phyloP scores from a whole-genome alignment of 37 sponge, comb jelly and placozoan genomes.

The Oscarella lobularis region DNA sequence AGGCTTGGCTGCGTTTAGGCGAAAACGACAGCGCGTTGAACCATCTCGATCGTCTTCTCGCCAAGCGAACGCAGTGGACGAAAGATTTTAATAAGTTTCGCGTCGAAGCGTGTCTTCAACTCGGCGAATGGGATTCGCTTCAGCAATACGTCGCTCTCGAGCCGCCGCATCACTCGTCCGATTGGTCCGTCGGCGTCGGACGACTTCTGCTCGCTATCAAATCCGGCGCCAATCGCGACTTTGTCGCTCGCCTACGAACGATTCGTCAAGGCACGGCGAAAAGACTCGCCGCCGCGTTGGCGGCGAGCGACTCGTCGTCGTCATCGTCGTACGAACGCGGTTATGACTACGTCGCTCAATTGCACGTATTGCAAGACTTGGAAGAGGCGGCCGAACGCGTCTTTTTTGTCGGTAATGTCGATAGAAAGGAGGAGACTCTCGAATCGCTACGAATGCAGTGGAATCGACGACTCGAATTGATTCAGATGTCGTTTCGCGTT shows the following conservation, averaged over 20 bases:
- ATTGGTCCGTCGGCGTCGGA: slow-evolving; percentile 73
- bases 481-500: slow-evolving; percentile 49
- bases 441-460: slow-evolving; percentile 18
- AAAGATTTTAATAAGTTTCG: slow-evolving; percentile 34
- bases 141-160: slow-evolving; percentile 25
- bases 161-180: slow-evolving; percentile 2
- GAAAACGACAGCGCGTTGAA: not conserved
- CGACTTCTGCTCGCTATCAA: slow-evolving; percentile 53
- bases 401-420: not conserved
- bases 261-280: slow-evolving; percentile 49
- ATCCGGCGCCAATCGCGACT: slow-evolving; percentile 24
- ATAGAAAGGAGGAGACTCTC: not conserved
- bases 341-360: slow-evolving; percentile 67
- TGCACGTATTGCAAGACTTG: slow-evolving; percentile 75
- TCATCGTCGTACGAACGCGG: slow-evolving; percentile 59
- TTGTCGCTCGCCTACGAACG: slow-evolving; percentile 20
- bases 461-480: slow-evolving; percentile 32
- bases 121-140: slow-evolving; percentile 61
- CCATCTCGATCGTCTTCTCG: slow-evolving; percentile 43
- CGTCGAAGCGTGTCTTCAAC: slow-evolving; percentile 71
- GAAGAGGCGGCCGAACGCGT: slow-evolving; percentile 41
- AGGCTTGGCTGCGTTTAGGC: not conserved
- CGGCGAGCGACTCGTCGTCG: too few relatives aligned
- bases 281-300: slow-evolving; percentile 64
- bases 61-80: slow-evolving; percentile 49